Percentiles rank a stretch among this genome's conserved stretches.
Evolutionary conservation across 2,888 invertebrate genomes (phyloP).

Genomic region (Cephus runcator): DNA sequence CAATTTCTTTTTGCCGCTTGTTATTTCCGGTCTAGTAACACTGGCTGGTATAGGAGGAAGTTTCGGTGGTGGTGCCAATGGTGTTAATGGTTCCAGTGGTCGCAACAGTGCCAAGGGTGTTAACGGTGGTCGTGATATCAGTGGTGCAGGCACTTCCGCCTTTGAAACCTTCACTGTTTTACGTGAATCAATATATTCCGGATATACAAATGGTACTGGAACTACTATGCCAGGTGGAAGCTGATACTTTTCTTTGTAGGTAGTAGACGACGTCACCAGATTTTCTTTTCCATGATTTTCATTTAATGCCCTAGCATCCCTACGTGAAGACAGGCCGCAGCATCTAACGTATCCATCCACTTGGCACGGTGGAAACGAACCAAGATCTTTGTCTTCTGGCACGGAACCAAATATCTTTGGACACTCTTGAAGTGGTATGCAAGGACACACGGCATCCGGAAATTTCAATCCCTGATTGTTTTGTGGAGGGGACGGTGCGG

Average conservation of each 20-base stretch:
- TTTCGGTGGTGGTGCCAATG: background rate
- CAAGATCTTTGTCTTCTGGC: constrained; percentile 6
- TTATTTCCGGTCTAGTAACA: background rate
- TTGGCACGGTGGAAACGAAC: constrained; percentile 9
- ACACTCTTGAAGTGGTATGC: constrained; percentile 5
- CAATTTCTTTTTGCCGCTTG: background rate
- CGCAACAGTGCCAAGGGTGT: background rate
- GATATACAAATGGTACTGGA: constrained; percentile 4
- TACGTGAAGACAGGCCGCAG: background rate
- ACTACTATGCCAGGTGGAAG: constrained; percentile 1
- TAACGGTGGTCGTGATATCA: background rate
- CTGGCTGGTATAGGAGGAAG: background rate
- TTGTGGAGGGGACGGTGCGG: background rate
- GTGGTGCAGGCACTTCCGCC: background rate
- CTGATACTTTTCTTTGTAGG: background rate
- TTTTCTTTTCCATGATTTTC: background rate
- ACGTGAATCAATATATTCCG: constrained; percentile 4
- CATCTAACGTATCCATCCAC: background rate
- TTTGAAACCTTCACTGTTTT: background rate
- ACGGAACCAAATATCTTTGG: constrained; percentile 2
- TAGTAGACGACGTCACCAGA: background rate
- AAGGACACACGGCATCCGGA: constrained; percentile 7
- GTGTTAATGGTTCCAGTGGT: background rate
- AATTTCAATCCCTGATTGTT: background rate
- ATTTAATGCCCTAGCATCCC: background rate